Percentiles rank a stretch among this genome's conserved stretches.
These are phyloP conservation scores for Amphiprion clarkii DNA, from an alignment of 2,797 vertebrate genomes.

Conservation along the genomic window DNA sequence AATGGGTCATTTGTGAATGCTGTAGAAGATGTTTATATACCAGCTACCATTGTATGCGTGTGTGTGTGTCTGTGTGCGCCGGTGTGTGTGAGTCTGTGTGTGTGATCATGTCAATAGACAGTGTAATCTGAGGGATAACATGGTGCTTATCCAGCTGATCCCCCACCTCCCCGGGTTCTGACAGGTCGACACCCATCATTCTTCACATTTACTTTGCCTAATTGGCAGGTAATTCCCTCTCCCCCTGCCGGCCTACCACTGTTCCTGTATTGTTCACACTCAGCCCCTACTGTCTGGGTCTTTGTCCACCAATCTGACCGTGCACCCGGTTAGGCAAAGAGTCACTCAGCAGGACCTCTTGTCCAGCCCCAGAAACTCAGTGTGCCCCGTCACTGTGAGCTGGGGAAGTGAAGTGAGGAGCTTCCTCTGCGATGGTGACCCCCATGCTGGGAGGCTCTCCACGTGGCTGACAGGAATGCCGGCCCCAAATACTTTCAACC, in stretches of 20 bases:
- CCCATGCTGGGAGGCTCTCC: slow-evolving; percentile 79
- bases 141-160: slow-evolving; percentile 88
- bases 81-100: slow-evolving; percentile 7
- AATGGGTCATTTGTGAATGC: not conserved
- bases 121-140: slow-evolving; percentile 91
- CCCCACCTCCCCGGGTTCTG: slow-evolving; percentile 81
- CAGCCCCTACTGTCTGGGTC: slow-evolving; percentile 65
- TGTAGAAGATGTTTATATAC: not conserved
- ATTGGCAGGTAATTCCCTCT: slow-evolving; percentile 89
- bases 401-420: slow-evolving; percentile 76
- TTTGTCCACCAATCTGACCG: slow-evolving; percentile 66
- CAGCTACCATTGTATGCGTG: not conserved
- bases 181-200: slow-evolving; percentile 88
- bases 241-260: slow-evolving; percentile 71
- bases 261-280: slow-evolving; percentile 74
- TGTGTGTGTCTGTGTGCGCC: not conserved
- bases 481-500: slow-evolving; percentile 72
- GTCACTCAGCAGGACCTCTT: slow-evolving; percentile 71
- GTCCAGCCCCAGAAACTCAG: slow-evolving; percentile 67
- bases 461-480: slow-evolving; percentile 80
- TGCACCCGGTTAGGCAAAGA: slow-evolving; percentile 62
- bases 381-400: slow-evolving; percentile 74
- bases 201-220: slow-evolving; percentile 88
- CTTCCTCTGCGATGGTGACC: slow-evolving; percentile 74
- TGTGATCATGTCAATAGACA: slow-evolving; percentile 73